Conservation (phyloP, 37 sponge, comb jelly and placozoan genomes). For the Halisarca cf. caerulea region DNA sequence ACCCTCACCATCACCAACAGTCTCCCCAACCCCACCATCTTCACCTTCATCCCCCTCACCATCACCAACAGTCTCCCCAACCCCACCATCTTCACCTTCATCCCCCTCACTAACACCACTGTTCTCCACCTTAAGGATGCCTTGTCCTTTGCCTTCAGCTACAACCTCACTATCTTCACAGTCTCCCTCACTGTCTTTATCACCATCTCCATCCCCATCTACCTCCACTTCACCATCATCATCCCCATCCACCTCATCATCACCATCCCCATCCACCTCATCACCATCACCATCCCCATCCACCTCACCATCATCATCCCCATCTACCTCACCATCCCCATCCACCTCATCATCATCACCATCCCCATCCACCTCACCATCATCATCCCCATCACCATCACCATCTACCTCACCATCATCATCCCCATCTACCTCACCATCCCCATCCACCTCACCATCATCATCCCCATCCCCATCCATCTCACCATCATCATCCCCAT, state of each 20-base stretch:
- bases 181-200: background rate
- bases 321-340: slow-evolving; percentile 3
- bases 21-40: background rate
- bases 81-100: background rate
- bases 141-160: background rate
- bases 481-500: slow-evolving; percentile 1
- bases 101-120: background rate
- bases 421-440: background rate
- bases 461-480: slow-evolving; percentile 4
- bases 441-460: background rate
- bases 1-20: too few relatives aligned
- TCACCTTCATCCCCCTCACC: background rate
- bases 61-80: background rate
- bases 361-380: slow-evolving; percentile 8
- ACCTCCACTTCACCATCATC: background rate
- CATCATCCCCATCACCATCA: background rate
- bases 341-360: slow-evolving; percentile 22
- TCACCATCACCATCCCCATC: background rate
- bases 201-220: background rate
- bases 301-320: background rate
- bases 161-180: background rate
- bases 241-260: slow-evolving; percentile 25
- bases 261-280: slow-evolving; percentile 24
- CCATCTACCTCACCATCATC: background rate
- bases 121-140: background rate